Base-by-base conservation (phyloP, 2,888 invertebrate species). In the Drymonia ruficornis region DNA sequence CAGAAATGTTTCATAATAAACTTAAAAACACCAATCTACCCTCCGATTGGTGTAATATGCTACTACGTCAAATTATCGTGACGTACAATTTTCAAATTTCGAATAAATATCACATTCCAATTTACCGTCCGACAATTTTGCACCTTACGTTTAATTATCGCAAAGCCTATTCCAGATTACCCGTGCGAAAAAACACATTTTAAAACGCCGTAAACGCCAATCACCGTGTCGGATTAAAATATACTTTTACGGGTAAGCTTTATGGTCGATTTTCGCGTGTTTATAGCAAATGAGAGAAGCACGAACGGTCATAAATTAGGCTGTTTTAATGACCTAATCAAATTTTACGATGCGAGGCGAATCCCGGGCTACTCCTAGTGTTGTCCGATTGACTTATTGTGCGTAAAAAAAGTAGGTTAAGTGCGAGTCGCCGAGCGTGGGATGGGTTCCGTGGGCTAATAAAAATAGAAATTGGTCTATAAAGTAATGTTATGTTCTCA, bases 251-350 rank as follows among this genome's bases (percentile, higher is more conserved):
- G 12, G 56, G 51, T 66, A 69, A 70, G 64, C 65, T 77, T 82
- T 86, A 90, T 76, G 83, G 78, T 70, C 74, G 76, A 81, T 81
- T 86, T 86, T 86, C 69, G 80, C 76, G 68, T 85, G 83, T 83
- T 81, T 81, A 80, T 77, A 71, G 80, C 82, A 84, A 84, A 86
- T 84, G 87, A 84, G 86, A 87, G 79, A 74, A 78, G 86, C 84
- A 84, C 80, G 88, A 83, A 85, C 82, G 81, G 83, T 86, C 88
- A 92, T 93, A 93, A 92, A 92, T 93, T 92, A 92, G 84, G 86
- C 84, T 86, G 83, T 84, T 90, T 91, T 93, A 93, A 93, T 91
- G 91, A 90, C 84, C 89, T 91, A 92, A 93, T 93, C 92, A 91
- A 91, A 90, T 85, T 93, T 93, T 92, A 93, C 90, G 93, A 90